phyloP scores from a whole-genome alignment of 2,797 vertebrate genomes.

The Enteromius viviparus region DNA sequence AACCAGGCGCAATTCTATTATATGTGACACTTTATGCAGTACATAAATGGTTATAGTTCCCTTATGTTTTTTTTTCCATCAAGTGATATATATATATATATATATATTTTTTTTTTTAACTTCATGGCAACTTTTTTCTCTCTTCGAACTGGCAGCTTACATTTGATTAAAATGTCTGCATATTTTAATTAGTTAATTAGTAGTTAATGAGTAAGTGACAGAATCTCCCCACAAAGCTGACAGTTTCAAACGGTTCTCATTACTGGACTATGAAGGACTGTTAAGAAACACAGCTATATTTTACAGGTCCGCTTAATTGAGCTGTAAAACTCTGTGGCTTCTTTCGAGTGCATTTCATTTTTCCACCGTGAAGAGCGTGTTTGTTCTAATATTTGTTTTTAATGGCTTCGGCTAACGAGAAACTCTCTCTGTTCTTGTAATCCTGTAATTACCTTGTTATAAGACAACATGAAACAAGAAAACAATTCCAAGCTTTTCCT shows the following conservation, averaged over 20 bases:
- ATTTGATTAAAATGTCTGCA: constrained; percentile 35
- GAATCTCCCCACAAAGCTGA: constrained; percentile 40
- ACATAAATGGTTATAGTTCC: neutral
- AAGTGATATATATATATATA: neutral
- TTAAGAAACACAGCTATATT: constrained; percentile 53
- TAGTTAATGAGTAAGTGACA: constrained; percentile 5
- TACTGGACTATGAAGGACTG: constrained; percentile 45
- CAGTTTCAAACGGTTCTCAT: constrained; percentile 55
- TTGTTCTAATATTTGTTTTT: constrained; percentile 48
- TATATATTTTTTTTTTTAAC: constrained; percentile 9
- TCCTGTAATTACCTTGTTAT: constrained; percentile 51
- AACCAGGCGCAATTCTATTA: neutral
- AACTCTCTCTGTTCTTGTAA: constrained; percentile 44
- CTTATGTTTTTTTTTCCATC: neutral
- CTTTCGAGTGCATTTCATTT: constrained; percentile 53
- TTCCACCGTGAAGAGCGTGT: constrained; percentile 42
- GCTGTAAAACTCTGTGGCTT: constrained; percentile 56
- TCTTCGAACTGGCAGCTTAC: neutral
- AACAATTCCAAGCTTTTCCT: neutral
- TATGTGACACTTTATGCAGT: too few relatives aligned
- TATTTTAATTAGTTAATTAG: constrained; percentile 26
- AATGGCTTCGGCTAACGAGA: constrained; percentile 54
- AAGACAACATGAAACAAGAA: constrained; percentile 23
- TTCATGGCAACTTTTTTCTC: neutral
- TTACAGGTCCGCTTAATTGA: constrained; percentile 59